A percentile compares a stretch with the other conserved stretches of the same genome.
These are phyloP conservation scores for Alsophila aescularia DNA, from an alignment of 2,888 invertebrate genomes.

Conservation along the genomic window DNA sequence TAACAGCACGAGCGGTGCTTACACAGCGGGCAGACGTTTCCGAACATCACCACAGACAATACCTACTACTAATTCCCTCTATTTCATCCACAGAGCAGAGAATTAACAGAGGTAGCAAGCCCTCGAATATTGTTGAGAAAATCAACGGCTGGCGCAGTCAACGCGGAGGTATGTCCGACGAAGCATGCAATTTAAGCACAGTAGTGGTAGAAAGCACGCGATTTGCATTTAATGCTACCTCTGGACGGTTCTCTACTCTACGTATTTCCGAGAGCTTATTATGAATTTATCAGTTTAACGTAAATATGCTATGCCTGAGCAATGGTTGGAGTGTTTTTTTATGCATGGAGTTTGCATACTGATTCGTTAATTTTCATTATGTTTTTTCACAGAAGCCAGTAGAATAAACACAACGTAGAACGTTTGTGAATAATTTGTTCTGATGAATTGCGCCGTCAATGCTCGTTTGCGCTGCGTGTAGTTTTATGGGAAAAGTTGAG, in stretches of 20 bases:
- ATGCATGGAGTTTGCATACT: constrained; percentile 58
- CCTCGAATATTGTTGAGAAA: constrained; percentile 69
- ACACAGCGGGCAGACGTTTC: constrained; percentile 36
- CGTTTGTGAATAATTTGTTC: constrained; percentile 36
- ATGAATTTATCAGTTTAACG: constrained; percentile 45
- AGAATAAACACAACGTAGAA: constrained; percentile 46
- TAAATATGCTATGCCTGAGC: constrained; percentile 44
- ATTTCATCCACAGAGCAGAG: constrained; percentile 81
- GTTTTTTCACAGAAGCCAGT: constrained; percentile 56
- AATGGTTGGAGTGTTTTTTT: constrained; percentile 41
- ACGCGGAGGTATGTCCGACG: constrained; percentile 75
- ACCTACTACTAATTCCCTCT: constrained; percentile 46
- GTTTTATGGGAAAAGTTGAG: constrained; percentile 24
- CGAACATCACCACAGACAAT: constrained; percentile 25
- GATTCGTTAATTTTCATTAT: constrained; percentile 46
- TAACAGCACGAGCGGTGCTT: constrained; percentile 10
- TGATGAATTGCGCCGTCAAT: constrained; percentile 54
- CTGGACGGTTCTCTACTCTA: constrained; percentile 55
- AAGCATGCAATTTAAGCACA: constrained; percentile 58
- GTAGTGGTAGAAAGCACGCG: constrained; percentile 15
- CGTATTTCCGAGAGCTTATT: constrained; percentile 50
- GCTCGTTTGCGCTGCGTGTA: constrained; percentile 41
- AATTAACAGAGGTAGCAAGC: constrained; percentile 81
- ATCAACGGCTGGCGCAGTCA: constrained; percentile 81
- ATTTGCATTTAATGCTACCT: constrained; percentile 39